A percentile compares a stretch with the other conserved stretches of the same genome.
These are phyloP conservation scores for Styela plicata DNA, from an alignment of 23 tunicate species.

Conservation along the genomic window DNA sequence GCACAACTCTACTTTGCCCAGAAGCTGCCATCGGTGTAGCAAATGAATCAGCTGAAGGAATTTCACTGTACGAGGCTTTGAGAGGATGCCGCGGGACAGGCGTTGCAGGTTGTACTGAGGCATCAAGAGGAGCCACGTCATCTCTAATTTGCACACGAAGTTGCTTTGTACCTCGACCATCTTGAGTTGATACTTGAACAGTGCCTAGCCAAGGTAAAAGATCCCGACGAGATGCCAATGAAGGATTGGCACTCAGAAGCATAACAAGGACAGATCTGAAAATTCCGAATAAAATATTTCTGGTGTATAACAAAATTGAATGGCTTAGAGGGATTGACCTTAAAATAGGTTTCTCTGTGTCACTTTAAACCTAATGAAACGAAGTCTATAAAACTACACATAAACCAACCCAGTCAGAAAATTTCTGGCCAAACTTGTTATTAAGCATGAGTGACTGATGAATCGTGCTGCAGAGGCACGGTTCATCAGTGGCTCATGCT, in stretches of 20 bases:
- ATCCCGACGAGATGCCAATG: conserved; percentile 39
- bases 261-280: conserved; percentile 56
- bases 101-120: conserved; percentile 14
- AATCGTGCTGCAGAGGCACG: too few relatives aligned
- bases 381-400: too few relatives aligned
- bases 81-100: conserved; percentile 11
- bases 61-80: conserved; percentile 22
- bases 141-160: conserved; percentile 63
- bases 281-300: too few relatives aligned
- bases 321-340: too few relatives aligned
- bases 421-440: too few relatives aligned
- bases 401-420: too few relatives aligned
- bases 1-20: conserved; percentile 11
- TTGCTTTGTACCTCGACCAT: conserved; percentile 33
- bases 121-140: conserved; percentile 1
- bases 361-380: too few relatives aligned
- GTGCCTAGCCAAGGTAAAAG: conserved; percentile 85
- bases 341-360: too few relatives aligned
- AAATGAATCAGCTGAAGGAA: conserved; percentile 7
- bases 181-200: conserved; percentile 48
- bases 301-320: too few relatives aligned
- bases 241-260: conserved; percentile 69
- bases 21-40: conserved; percentile 23
- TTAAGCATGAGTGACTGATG: too few relatives aligned
- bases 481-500: too few relatives aligned